phyloP scores from a whole-genome alignment of 2,888 invertebrate species.

The Epirrhoe alternata region DNA sequence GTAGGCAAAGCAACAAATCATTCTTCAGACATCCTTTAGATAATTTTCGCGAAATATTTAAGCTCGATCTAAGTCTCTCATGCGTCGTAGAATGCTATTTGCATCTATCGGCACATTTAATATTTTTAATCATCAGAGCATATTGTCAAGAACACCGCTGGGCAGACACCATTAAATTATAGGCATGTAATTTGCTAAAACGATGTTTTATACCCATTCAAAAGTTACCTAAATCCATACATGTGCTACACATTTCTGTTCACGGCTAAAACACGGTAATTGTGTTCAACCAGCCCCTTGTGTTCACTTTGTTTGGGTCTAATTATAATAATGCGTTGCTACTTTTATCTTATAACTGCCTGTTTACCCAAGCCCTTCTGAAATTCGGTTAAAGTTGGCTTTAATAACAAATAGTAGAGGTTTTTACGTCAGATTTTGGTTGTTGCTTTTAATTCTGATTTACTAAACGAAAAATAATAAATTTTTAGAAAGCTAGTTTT shows the following conservation, averaged over 20 bases:
- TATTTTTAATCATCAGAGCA: too few relatives aligned
- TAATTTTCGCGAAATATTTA: too few relatives aligned
- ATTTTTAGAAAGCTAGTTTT: not conserved
- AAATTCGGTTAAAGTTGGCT: not conserved
- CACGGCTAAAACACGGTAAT: slow-evolving; percentile 34
- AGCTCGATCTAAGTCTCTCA: too few relatives aligned
- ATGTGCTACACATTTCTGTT: slow-evolving; percentile 31
- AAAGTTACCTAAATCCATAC: slow-evolving; percentile 7
- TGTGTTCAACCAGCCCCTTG: slow-evolving; percentile 34
- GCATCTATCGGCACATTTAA: too few relatives aligned
- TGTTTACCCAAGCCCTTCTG: slow-evolving; percentile 11
- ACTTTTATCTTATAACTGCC: slow-evolving; percentile 25
- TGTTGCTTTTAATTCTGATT: not conserved
- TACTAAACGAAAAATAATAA: not conserved
- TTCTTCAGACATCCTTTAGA: too few relatives aligned
- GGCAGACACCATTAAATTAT: too few relatives aligned
- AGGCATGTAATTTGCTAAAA: not conserved
- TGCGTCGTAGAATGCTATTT: too few relatives aligned
- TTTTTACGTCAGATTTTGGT: not conserved
- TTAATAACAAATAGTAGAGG: not conserved
- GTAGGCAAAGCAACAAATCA: too few relatives aligned
- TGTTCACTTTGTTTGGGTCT: slow-evolving; percentile 34
- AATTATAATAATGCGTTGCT: slow-evolving; percentile 35
- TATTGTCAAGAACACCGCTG: too few relatives aligned
- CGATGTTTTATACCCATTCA: not conserved